phyloP scores from a whole-genome alignment of 2,113 vertebrate species.

The Psittacus erithacus region DNA sequence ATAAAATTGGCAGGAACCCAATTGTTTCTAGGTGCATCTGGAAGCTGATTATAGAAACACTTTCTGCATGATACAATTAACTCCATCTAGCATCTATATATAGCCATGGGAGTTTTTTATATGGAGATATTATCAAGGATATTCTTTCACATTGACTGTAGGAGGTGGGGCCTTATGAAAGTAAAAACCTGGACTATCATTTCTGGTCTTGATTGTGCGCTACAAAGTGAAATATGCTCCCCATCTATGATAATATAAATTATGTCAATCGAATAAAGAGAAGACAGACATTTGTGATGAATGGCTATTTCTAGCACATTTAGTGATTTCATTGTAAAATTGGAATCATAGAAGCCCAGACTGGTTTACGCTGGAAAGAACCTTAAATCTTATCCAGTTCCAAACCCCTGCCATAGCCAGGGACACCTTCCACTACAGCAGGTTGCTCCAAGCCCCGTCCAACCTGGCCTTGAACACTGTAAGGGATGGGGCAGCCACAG shows the following conservation, averaged over 20 bases:
- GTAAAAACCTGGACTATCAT: background rate
- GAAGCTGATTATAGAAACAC: conserved; percentile 1
- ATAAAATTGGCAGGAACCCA: background rate
- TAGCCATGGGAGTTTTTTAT: background rate
- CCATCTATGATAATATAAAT: background rate
- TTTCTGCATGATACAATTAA: background rate
- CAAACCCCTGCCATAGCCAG: background rate
- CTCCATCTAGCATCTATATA: background rate
- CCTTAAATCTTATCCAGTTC: background rate
- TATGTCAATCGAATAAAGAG: background rate
- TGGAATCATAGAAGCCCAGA: background rate
- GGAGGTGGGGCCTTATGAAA: background rate
- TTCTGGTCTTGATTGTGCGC: background rate
- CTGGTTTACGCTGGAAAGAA: background rate
- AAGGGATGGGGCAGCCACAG: background rate
- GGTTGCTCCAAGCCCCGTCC: background rate
- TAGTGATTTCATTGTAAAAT: background rate
- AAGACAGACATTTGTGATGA: background rate
- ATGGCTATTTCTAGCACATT: background rate
- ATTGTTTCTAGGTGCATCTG: background rate
- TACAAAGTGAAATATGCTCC: background rate
- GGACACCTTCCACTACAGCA: background rate
- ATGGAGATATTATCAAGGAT: background rate
- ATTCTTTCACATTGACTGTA: background rate
- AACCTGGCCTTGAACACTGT: background rate